Base-by-base conservation (phyloP, 1,140 invertebrate genomes). In the Orchestia grillus region DNA sequence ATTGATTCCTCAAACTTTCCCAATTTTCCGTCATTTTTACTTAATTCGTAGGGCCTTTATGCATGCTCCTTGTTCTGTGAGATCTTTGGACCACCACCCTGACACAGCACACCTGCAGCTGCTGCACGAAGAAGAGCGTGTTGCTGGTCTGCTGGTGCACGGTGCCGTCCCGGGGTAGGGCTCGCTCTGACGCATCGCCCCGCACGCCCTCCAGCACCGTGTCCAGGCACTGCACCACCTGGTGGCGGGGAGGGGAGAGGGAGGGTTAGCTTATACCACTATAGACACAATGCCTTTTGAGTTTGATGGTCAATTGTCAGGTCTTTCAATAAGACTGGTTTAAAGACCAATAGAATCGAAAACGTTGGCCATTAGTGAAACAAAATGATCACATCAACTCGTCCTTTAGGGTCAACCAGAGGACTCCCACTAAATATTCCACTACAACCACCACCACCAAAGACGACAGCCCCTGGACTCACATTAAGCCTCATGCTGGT, bases 71-170 rank as follows among this genome's bases (percentile, higher is more conserved):
- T n/a, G n/a, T n/a, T 40, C 16, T 19, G 40, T 40, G 62, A 16
- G 40, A 77, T 16, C 16, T 40, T 19, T 77, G 62, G 62, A 77
- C 16, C 16, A 19, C 40, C n/a, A n/a, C n/a, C n/a, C n/a, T n/a
- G n/a, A n/a, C n/a, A 41, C 88, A 8, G 15, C 88, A 41, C 88
- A 97, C 97, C 40, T 98, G 98, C 95, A 99, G 97, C 97, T 99
- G 98, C 97, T 99, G 98, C 90, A 99, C 97, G 97, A 99, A 98
- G 96, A 99, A 98, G 88, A 99, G 98, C 95, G 99, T 99, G 97
- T 99, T 99, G 95, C 98, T 99, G 4, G 99, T 99, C 90, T 99
- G 98, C 97, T 99, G 99, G 97, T 99, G 99, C 44, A 99, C 99
- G 44, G 99, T 99, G 96, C 99, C 99, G 98, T 99, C 99, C 97